Base-by-base conservation (phyloP, 1,140 invertebrate species). In the Elymnias hypermnestra region DNA sequence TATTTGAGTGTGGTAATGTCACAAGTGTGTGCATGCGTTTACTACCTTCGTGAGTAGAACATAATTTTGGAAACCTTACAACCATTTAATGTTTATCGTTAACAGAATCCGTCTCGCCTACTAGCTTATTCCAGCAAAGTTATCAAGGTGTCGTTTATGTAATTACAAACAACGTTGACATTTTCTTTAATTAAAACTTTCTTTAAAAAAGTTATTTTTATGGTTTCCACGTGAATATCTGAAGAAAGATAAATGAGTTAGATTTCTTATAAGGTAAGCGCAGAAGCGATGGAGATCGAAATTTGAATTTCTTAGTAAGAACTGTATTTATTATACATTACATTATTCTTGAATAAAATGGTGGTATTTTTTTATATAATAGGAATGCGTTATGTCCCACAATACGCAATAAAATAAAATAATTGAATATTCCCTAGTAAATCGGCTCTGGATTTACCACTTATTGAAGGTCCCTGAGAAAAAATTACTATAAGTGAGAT, bases 101-200 rank as follows among this genome's bases (percentile, higher is more conserved):
- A 31, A 42, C 39, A 31, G 18, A 31, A 42, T 42, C 39, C 39
- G 26, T 42, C 25, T 19, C 39, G 26, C 28, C 39, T 42, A 42
- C 29, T 42, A 12, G 26, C 28, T 29, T 19, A 14, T 8, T 42
- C 31, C 28, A 29, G n/a, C 28, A 29, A 18, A 42, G n/a, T 42
- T 42, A 42, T 42, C 23, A 26, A 33, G 26, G 26, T 19, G 26
- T 31, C 39, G 17, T 15, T 7, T 42, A 31, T 14, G 9, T 42
- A 31, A 42, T 42, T 42, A 42, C 26, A 42, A 5, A 19, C 15
- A 10, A 31, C 15, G 10, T 17, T 21, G 37, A 17, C n/a, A 29
- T 21, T 12, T 21, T 15, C 29, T n/a, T 13, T 14, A 21, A 5
- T 22, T 23, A 29, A 19, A 33, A 33, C 33, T 13, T 39, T 31